Evolutionary conservation across 2,113 vertebrate genomes (phyloP), one percentile per base, ranked within the genome.

Genomic region (Ceyx melanurus): DNA sequence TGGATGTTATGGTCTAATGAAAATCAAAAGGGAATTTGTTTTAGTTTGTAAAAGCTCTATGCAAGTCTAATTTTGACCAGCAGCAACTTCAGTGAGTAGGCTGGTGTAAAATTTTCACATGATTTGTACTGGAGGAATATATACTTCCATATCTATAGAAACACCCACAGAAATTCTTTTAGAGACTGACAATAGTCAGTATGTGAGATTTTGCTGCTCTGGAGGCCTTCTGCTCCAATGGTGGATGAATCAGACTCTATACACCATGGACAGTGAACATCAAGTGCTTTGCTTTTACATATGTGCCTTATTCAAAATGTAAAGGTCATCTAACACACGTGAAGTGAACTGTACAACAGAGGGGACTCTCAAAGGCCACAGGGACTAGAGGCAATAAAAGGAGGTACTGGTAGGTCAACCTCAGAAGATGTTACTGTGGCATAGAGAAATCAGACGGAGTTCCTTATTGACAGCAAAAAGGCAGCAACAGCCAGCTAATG

Each of bases 61-160:
- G 66, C 51, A 65, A 92, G 86, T 80, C 84, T 95, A 80, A 92
- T 89, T 92, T 94, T 89, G 91, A 85, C 64, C 72, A 79, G 74
- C 84, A 91, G 75, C 72, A 53, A 76, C 75, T 92, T 93, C 51
- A 82, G 89, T 46, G 92, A 78, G 76, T 95, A 80, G 92, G 92
- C 82, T 90, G 82, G 29, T 95, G 84, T 26, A 89, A 92, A 93
- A 83, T 70, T 76, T 90, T 94, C 89, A 92, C 75, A 61, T 92
- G 46, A 86, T 82, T 93, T 82, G 29, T 88, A 40, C 82, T 67
- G 74, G 53, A 95, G 78, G 78, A 95, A 95, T 89, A 94, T 70
- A 87, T 89, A 58, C 78, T 88, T 89, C 62, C 76, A 53, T 77
- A 95, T 80, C 58, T 94, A 79, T 46, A 92, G 78, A 82, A 94